Conservation (phyloP, 2,888 invertebrate species). For the Euzophera pinguis region DNA sequence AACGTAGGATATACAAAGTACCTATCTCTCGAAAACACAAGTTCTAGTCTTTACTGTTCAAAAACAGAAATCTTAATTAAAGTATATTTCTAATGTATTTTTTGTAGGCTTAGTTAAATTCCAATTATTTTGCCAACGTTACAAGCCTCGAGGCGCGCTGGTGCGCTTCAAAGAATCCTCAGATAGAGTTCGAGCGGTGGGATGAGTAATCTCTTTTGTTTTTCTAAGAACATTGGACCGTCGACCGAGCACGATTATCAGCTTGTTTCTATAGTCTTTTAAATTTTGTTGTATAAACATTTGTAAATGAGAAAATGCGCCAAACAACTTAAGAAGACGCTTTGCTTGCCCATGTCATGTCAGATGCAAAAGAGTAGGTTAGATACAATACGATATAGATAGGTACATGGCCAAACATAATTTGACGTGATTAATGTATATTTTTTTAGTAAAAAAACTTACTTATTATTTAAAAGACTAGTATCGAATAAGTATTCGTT, state of each 20-base stretch:
- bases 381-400: too few relatives aligned
- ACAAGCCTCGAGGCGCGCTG: constrained; percentile 45
- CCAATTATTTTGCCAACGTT: constrained; percentile 47
- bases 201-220: constrained; percentile 79
- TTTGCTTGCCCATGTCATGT: not conserved
- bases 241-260: constrained; percentile 57
- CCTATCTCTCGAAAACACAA: too few relatives aligned
- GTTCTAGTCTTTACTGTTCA: too few relatives aligned
- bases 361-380: too few relatives aligned
- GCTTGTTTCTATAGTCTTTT: constrained; percentile 48
- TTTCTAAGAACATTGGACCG: constrained; percentile 61
- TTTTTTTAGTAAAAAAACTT: too few relatives aligned
- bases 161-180: constrained; percentile 68
- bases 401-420: too few relatives aligned
- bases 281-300: constrained; percentile 36
- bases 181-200: constrained; percentile 73
- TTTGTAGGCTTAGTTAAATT: constrained; percentile 14
- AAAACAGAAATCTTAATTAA: not conserved
- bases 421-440: too few relatives aligned
- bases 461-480: too few relatives aligned
- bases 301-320: constrained; percentile 11
- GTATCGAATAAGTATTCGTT: too few relatives aligned
- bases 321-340: not conserved
- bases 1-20: too few relatives aligned
- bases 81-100: not conserved